phyloP scores from a whole-genome alignment of 2,888 invertebrate genomes.

The Gerosis bhagava region DNA sequence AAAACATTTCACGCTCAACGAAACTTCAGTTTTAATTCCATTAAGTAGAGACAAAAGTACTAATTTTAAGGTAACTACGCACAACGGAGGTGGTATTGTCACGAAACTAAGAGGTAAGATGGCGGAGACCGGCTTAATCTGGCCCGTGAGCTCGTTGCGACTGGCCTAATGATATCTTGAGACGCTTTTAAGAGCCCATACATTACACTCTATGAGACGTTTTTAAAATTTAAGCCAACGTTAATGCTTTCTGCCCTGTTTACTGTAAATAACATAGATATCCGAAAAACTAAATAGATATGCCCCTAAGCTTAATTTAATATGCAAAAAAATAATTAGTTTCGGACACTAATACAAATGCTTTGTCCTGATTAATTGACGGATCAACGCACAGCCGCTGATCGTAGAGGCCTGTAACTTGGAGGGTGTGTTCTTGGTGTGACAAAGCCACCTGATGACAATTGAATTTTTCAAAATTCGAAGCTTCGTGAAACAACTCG shows the following conservation, averaged over 20 bases:
- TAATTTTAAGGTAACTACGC: conserved; percentile 36
- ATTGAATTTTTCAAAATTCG: too few species aligned
- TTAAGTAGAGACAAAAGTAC: conserved; percentile 25
- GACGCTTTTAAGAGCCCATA: conserved; percentile 77
- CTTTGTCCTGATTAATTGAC: too few species aligned
- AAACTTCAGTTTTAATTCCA: conserved; percentile 24
- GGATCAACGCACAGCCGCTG: too few species aligned
- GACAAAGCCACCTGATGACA: too few species aligned
- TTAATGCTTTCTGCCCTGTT: conserved; percentile 75
- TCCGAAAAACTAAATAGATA: too few species aligned
- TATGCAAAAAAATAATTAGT: too few species aligned
- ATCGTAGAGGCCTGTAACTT: too few species aligned
- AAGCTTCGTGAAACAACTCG: too few species aligned
- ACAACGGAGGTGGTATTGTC: conserved; percentile 32
- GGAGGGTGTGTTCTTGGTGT: too few species aligned
- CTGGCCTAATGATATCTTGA: conserved; percentile 78
- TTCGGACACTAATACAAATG: too few species aligned
- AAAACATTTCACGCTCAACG: conserved; percentile 9
- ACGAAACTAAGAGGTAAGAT: conserved; percentile 46
- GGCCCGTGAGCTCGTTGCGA: conserved; percentile 54
- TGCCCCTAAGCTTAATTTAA: too few species aligned
- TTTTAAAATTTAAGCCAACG: conserved; percentile 80
- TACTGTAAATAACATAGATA: conserved; percentile 77
- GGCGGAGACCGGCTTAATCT: conserved; percentile 69
- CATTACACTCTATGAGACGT: conserved; percentile 79